phyloP scores from a whole-genome alignment of 2,113 vertebrate species.

The Leucosticte australis region DNA sequence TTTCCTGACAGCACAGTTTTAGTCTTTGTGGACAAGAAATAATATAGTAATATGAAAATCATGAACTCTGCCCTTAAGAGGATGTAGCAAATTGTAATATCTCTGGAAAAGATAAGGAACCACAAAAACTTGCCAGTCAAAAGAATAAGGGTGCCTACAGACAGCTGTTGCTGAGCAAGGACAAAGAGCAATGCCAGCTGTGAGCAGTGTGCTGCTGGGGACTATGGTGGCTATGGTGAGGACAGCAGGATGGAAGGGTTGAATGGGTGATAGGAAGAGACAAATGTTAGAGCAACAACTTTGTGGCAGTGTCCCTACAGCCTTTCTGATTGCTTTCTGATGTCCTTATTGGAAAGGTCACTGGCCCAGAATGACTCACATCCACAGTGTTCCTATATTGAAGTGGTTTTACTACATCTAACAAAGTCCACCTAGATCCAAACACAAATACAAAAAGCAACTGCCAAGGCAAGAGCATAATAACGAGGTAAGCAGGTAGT shows the following conservation, averaged over 20 bases:
- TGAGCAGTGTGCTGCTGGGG: background rate
- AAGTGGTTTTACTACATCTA: background rate
- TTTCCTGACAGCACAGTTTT: background rate
- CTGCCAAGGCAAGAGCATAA: background rate
- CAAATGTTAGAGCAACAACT: background rate
- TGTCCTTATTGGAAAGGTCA: background rate
- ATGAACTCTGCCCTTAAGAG: background rate
- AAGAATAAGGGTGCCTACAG: background rate
- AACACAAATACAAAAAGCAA: background rate
- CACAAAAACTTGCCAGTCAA: background rate
- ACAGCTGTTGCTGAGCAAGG: background rate
- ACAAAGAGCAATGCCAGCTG: background rate
- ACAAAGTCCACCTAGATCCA: background rate
- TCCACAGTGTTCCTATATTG: background rate
- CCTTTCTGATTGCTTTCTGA: background rate
- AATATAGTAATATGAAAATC: background rate
- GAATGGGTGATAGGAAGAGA: background rate
- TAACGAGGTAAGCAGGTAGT: background rate
- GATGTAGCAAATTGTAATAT: background rate
- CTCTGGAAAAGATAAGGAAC: background rate
- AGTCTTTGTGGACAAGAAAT: background rate
- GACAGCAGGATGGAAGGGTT: background rate
- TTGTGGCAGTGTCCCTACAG: accelerated
- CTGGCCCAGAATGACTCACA: background rate
- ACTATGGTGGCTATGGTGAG: background rate